Evolutionary conservation across 53 echinoderm and acorn worm species (phyloP).

Genomic region (Mesocentrotus franciscanus): DNA sequence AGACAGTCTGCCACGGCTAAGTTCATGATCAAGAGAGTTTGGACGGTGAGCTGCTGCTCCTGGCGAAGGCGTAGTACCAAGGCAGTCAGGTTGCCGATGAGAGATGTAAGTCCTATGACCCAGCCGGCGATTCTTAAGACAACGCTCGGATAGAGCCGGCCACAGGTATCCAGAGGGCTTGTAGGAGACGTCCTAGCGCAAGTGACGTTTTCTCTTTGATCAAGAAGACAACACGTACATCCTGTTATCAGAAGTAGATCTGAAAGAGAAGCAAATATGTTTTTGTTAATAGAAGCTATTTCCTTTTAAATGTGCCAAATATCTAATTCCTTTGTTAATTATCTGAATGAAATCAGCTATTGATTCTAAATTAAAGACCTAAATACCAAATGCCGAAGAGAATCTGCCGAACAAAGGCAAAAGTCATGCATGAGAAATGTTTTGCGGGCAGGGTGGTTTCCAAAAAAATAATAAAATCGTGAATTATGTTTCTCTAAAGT

Average conservation of each 20-base stretch:
- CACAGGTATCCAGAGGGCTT: conserved; percentile 45
- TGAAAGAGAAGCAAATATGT: neutral
- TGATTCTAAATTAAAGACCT: too few relatives aligned
- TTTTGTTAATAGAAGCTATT: too few relatives aligned
- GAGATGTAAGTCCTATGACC: conserved; percentile 64
- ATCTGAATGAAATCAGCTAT: too few relatives aligned
- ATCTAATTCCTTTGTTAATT: too few relatives aligned
- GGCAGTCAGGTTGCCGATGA: conserved; percentile 58
- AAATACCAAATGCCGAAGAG: too few relatives aligned
- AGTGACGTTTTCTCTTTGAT: neutral
- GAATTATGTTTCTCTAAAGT: too few relatives aligned
- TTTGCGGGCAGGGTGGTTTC: too few relatives aligned
- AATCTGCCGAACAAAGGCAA: too few relatives aligned
- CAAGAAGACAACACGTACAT: conserved; percentile 39
- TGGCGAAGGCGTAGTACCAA: conserved; percentile 30
- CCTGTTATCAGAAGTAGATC: conserved; percentile 33
- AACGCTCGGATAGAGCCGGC: conserved; percentile 9
- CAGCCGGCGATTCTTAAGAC: conserved; percentile 39
- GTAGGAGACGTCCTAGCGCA: conserved; percentile 11
- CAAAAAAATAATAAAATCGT: too few relatives aligned
- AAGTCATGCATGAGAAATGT: too few relatives aligned
- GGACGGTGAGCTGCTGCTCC: neutral
- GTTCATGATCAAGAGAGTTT: conserved; percentile 39
- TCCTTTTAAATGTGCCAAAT: too few relatives aligned
- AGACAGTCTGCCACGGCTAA: conserved; percentile 61